Percentiles rank a stretch among this genome's conserved stretches.
Conservation (phyloP, 2,113 vertebrate genomes). For the Glaucomys volans region DNA sequence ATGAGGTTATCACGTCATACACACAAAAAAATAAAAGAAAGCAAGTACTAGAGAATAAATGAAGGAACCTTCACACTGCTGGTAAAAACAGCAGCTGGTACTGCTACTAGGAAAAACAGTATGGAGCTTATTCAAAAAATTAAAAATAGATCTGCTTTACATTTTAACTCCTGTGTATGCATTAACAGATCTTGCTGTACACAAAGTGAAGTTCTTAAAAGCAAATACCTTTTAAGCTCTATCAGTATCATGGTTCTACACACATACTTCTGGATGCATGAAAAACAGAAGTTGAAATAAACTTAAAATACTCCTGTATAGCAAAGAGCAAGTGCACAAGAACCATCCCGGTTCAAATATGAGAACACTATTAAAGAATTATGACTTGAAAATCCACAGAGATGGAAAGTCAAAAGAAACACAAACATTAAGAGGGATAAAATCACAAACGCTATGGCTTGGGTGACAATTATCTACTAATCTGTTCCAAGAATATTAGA, state of each 20-base stretch:
- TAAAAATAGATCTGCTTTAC: not conserved
- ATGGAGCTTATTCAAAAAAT: not conserved
- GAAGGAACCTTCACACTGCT: not conserved
- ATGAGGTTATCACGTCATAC: not conserved
- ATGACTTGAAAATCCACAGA: not conserved
- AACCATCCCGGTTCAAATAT: not conserved
- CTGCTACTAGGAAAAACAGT: not conserved
- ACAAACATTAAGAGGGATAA: not conserved
- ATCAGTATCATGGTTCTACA: not conserved
- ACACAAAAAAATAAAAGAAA: not conserved
- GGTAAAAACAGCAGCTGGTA: not conserved
- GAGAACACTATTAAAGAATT: not conserved
- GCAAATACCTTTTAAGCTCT: not conserved
- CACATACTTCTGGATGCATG: not conserved
- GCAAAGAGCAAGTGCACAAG: not conserved
- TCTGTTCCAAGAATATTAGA: not conserved
- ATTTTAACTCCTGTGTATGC: not conserved
- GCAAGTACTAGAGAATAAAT: too few species aligned
- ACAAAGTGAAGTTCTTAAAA: not conserved
- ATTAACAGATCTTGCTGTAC: not conserved
- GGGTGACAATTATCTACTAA: not conserved
- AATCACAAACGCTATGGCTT: not conserved
- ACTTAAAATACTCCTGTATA: not conserved
- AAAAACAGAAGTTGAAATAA: slow-evolving; percentile 5
- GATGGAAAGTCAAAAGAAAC: not conserved